Conservation (phyloP, 2,888 invertebrate genomes). For the Sesamia inferens region DNA sequence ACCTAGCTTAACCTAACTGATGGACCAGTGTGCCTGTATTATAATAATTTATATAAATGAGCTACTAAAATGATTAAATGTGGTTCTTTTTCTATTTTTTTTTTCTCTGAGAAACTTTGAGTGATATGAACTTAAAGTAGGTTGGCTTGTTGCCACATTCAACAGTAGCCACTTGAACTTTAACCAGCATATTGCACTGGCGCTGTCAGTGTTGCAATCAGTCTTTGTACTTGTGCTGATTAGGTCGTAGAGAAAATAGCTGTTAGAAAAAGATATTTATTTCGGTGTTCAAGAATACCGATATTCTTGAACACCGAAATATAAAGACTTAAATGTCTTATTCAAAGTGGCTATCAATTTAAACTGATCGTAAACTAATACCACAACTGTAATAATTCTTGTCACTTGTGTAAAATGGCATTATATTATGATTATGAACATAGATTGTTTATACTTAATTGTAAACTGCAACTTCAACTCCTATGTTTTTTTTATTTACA, state of each 20-base stretch:
- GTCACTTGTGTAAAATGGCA: too few species aligned
- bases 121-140: slow-evolving; percentile 27
- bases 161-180: slow-evolving; percentile 18
- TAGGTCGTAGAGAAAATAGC: slow-evolving; percentile 14
- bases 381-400: too few species aligned
- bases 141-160: slow-evolving; percentile 50
- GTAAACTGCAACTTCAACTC: background rate
- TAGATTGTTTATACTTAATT: background rate
- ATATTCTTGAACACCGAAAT: background rate
- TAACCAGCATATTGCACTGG: slow-evolving; percentile 28
- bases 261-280: slow-evolving; percentile 4
- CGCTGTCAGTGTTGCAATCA: slow-evolving; percentile 37
- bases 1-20: too few species aligned
- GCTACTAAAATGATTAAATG: background rate
- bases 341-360: background rate
- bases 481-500: background rate
- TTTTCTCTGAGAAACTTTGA: slow-evolving; percentile 7
- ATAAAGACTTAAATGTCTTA: background rate
- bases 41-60: too few species aligned
- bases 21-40: too few species aligned
- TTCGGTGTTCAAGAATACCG: background rate
- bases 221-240: slow-evolving; percentile 7
- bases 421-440: background rate
- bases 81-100: background rate
- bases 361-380: background rate